These are phyloP conservation scores for Formica selysi DNA, from an alignment of 1,140 invertebrate species.

Conservation along the genomic window DNA sequence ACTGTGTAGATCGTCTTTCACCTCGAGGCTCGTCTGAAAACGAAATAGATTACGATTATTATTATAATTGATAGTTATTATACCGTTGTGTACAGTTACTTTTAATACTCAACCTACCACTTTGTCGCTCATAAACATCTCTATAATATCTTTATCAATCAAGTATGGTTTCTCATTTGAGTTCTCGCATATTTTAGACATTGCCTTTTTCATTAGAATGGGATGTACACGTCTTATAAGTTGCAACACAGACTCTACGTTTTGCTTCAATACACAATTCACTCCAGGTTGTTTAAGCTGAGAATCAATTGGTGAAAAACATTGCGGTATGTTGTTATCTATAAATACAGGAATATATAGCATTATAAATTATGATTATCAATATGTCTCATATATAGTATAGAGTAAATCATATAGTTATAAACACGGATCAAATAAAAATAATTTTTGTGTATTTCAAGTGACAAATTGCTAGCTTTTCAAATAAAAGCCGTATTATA, in stretches of 20 bases:
- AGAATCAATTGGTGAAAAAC: conserved; percentile 80
- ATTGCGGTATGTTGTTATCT: conserved; percentile 88
- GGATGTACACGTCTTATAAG: conserved; percentile 88
- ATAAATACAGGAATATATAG: conserved; percentile 72
- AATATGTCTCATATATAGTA: neutral
- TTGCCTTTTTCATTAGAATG: conserved; percentile 86
- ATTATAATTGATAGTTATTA: neutral
- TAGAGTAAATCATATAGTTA: neutral
- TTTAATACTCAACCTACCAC: conserved; percentile 76
- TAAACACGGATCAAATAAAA: conserved; percentile 44
- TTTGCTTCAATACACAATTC: conserved; percentile 88
- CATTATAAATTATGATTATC: conserved; percentile 40
- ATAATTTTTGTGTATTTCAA: neutral
- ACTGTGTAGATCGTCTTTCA: conserved; percentile 88
- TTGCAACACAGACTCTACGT: conserved; percentile 87
- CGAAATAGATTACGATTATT: conserved; percentile 64
- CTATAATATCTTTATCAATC: conserved; percentile 87
- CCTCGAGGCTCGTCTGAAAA: conserved; percentile 81
- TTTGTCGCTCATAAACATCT: conserved; percentile 78
- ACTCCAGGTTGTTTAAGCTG: conserved; percentile 85
- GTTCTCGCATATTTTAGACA: conserved; percentile 88
- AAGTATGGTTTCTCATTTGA: conserved; percentile 85
- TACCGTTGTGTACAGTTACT: conserved; percentile 15
- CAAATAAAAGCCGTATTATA: neutral
- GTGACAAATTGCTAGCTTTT: neutral